These are phyloP conservation scores for Urophycis tenuis DNA, from an alignment of 2,797 vertebrate genomes.

Conservation along the genomic window DNA sequence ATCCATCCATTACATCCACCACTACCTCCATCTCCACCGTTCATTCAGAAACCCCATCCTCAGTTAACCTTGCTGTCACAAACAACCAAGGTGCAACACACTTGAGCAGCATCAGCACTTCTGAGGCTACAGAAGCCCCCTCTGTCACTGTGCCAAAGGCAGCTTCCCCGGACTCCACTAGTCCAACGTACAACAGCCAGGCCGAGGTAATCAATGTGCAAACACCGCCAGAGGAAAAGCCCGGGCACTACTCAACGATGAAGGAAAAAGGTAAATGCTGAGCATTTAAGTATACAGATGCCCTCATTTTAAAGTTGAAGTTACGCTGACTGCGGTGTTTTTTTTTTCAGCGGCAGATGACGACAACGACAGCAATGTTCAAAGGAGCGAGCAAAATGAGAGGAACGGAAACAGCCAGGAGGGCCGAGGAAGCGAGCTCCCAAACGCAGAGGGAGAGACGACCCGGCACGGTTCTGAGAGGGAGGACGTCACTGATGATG, in stretches of 20 bases:
- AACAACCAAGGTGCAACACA: constrained; percentile 35
- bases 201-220: constrained; percentile 35
- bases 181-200: constrained; percentile 26
- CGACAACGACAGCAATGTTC: constrained; percentile 20
- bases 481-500: constrained; percentile 42
- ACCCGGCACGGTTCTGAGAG: constrained; percentile 25
- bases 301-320: background rate
- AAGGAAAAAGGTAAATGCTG: constrained; percentile 34
- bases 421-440: constrained; percentile 16
- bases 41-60: constrained; percentile 33
- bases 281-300: background rate
- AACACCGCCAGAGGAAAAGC: constrained; percentile 30
- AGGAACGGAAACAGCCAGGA: constrained; percentile 26
- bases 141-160: constrained; percentile 35
- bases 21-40: constrained; percentile 28
- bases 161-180: constrained; percentile 29
- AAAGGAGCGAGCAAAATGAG: constrained; percentile 29
- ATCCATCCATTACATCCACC: constrained; percentile 38
- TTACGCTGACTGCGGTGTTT: constrained; percentile 10
- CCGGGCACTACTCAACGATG: constrained; percentile 17
- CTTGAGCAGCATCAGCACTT: constrained; percentile 19
- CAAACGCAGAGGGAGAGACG: constrained; percentile 28
- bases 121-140: constrained; percentile 18
- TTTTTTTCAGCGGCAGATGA: constrained; percentile 26
- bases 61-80: constrained; percentile 35